phyloP scores from a whole-genome alignment of 1,140 invertebrate genomes.

The Zophobas morio region DNA sequence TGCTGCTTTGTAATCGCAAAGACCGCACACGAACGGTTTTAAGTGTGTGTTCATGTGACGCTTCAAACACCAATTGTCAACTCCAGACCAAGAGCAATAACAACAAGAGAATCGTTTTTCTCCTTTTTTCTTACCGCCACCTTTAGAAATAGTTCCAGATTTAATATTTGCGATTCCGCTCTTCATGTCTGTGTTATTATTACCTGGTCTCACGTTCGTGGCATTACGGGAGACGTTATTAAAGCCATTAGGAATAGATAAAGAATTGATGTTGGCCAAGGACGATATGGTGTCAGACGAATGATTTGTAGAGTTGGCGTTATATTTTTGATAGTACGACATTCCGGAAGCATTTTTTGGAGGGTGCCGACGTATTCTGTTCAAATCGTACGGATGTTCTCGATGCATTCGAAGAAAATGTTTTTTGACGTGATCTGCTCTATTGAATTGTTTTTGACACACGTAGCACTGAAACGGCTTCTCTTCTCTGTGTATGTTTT shows the following conservation, averaged over 20 bases:
- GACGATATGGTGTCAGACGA: conserved; percentile 57
- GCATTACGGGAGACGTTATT: conserved; percentile 61
- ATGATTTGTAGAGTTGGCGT: conserved; percentile 55
- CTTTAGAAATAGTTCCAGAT: conserved; percentile 55
- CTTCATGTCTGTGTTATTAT: conserved; percentile 52
- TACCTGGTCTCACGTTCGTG: conserved; percentile 50
- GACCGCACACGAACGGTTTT: conserved; percentile 89
- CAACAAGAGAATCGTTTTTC: conserved; percentile 80
- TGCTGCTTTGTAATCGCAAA: conserved; percentile 94
- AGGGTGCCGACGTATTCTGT: conserved; percentile 79
- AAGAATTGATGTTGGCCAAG: conserved; percentile 59
- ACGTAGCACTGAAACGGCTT: conserved; percentile 95
- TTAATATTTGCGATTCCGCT: conserved; percentile 54
- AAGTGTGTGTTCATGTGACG: conserved; percentile 92
- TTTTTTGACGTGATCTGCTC: conserved; percentile 96
- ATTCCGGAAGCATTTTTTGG: conserved; percentile 69
- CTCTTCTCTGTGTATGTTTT: conserved; percentile 95
- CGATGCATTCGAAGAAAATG: conserved; percentile 93
- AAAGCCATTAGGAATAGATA: conserved; percentile 65
- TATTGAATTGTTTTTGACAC: conserved; percentile 92
- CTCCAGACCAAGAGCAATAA: conserved; percentile 91
- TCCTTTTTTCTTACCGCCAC: conserved; percentile 65
- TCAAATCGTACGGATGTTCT: conserved; percentile 88
- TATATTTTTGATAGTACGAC: conserved; percentile 69
- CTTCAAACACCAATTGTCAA: conserved; percentile 95